Evolutionary conservation across 2,888 invertebrate genomes (phyloP).

Genomic region (Bugulina stolonifera): DNA sequence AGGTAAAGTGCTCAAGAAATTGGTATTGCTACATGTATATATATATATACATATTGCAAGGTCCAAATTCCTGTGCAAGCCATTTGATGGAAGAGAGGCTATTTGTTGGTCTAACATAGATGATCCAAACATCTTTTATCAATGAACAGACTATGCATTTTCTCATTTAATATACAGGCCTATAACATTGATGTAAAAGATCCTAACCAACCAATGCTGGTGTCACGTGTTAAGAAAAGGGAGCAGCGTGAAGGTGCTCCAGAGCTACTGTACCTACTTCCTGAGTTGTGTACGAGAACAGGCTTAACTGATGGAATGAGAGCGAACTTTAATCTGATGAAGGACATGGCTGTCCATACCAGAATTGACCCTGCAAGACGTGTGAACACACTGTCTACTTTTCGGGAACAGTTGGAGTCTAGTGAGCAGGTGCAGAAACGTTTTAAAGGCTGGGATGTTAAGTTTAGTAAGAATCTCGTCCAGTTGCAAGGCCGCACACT

Average conservation of each 20-base stretch:
- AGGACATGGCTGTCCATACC: conserved; percentile 66
- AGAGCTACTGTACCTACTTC: conserved; percentile 63
- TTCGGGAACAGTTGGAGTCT: conserved; percentile 57
- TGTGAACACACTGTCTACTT: conserved; percentile 60
- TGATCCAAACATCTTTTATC: too few species aligned
- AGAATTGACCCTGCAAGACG: conserved; percentile 63
- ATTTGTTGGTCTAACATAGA: too few species aligned
- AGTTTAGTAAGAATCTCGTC: conserved; percentile 62
- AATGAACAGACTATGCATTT: too few species aligned
- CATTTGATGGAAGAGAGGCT: too few species aligned
- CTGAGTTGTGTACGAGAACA: conserved; percentile 78
- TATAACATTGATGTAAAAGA: conserved; percentile 66
- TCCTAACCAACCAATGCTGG: conserved; percentile 69
- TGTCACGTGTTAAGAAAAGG: conserved; percentile 61
- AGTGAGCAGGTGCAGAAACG: conserved; percentile 33
- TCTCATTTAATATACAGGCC: conserved; percentile 54
- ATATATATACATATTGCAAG: too few species aligned
- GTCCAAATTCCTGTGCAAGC: too few species aligned
- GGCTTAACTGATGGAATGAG: conserved; percentile 48
- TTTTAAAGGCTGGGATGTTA: conserved; percentile 67
- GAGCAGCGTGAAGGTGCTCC: conserved; percentile 58
- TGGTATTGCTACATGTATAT: too few species aligned
- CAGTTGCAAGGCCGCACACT: conserved; percentile 65
- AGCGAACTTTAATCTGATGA: conserved; percentile 63
- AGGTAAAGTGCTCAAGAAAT: too few species aligned